Percentiles rank a stretch among this genome's conserved stretches.
Evolutionary conservation across 1,140 invertebrate genomes (phyloP).

Genomic region (Pseudomyrmex flavicornis): DNA sequence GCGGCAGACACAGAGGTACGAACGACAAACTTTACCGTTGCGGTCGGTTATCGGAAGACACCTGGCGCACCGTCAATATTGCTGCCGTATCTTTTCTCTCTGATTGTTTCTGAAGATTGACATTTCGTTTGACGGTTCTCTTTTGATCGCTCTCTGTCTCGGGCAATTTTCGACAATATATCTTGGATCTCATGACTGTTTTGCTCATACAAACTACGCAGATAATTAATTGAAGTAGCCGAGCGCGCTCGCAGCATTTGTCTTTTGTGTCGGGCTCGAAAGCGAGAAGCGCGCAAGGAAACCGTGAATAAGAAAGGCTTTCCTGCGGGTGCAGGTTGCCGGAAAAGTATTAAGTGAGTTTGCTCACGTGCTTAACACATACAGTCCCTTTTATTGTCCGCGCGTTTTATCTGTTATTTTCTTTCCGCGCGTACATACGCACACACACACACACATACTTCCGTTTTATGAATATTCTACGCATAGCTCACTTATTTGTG

Average conservation of each 20-base stretch:
- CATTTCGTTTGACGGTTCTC: too few species aligned
- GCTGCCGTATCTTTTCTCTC: too few species aligned
- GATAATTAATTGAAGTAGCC: too few species aligned
- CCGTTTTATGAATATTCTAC: conserved; percentile 29
- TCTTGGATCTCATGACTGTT: background rate
- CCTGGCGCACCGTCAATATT: too few species aligned
- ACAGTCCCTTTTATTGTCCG: conserved; percentile 17
- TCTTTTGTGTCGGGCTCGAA: conserved; percentile 68
- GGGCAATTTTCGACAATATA: too few species aligned
- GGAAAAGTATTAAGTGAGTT: conserved; percentile 68
- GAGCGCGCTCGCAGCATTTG: background rate
- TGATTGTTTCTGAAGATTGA: too few species aligned
- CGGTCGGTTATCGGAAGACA: too few species aligned
- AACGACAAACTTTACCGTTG: too few species aligned
- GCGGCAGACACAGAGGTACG: too few species aligned
- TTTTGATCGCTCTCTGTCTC: too few species aligned
- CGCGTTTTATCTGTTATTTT: conserved; percentile 12
- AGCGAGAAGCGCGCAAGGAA: conserved; percentile 4
- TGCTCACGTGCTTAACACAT: conserved; percentile 60
- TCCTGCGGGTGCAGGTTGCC: conserved; percentile 53
- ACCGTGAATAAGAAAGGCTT: conserved; percentile 2
- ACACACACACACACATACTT: background rate
- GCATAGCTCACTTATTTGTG: background rate
- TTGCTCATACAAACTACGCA: background rate
- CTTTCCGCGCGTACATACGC: background rate